Base-by-base conservation (phyloP, 2,797 vertebrate species). In the Alcedo atthis region DNA sequence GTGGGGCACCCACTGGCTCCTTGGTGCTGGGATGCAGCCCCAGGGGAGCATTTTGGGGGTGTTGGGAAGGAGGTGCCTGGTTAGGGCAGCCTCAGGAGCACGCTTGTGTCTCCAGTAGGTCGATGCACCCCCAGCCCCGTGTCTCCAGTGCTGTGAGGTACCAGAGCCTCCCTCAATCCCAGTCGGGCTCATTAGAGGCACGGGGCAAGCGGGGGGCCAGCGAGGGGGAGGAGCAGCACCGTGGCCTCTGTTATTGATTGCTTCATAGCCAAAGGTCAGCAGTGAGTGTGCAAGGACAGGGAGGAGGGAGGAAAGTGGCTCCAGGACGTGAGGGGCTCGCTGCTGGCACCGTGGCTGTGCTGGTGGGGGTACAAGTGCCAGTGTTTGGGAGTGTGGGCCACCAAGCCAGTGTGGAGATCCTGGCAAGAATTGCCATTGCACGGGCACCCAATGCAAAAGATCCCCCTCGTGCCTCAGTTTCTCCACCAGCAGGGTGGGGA, bases 161-260 rank as follows among this genome's bases (percentile, higher is more conserved):
- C 58, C 3, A 15, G 96, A 94, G 94, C 88, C 73, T 68, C 94
- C 77, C 80, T 92, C 92, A 43, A 21, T 53, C 92, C 95, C 5
- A 12, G 43, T 45, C 1, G 32, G 80, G 66, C 58, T 95, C 61
- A 40, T 45, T 75, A 81, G 74, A 71, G 91, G 37, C 90, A 87
- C 24, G 16, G 75, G 91, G 66, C 10, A 2, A 74, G 68, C 7
- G 1, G 40, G 71, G 80, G 78, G 43, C 40, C 19, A 8, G 59
- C 0, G 9, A 67, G 54, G 85, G 73, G 81, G 53, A 83, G 93
- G 81, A 90, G 88, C 6, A 1, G 87, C 55, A 53, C 91, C 40
- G 28, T 55, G 91, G 94, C 88, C 95, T 94, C 87, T 10, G 7
- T 86, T 97, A 98, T 97, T 93, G 97, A 97, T 97, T 87, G 91